phyloP scores from a whole-genome alignment of 2,113 vertebrate species.

The Pituophis catenifer region DNA sequence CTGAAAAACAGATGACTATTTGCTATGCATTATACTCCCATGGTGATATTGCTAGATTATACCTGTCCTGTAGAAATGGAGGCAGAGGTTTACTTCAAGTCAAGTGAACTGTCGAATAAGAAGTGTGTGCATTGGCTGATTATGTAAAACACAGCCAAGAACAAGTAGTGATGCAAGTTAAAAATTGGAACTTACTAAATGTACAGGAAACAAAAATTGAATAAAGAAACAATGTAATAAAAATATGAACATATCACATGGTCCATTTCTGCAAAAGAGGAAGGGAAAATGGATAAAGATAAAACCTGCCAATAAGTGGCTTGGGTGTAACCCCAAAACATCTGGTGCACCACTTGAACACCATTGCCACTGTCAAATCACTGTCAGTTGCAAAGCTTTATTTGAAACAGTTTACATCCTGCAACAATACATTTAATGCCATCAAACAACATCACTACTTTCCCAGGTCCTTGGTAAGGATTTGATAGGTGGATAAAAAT shows the following conservation, averaged over 20 bases:
- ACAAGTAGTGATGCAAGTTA: background rate
- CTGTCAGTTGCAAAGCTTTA: background rate
- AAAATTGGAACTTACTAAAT: background rate
- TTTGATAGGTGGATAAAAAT: too few relatives aligned
- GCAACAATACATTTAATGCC: background rate
- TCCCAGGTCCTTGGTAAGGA: too few relatives aligned
- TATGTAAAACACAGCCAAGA: too few relatives aligned
- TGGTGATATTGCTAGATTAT: background rate
- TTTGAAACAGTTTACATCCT: background rate
- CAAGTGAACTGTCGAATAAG: too few relatives aligned
- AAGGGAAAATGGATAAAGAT: background rate
- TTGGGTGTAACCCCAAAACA: background rate
- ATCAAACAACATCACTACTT: too few relatives aligned
- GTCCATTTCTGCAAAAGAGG: background rate
- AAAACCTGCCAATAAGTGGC: background rate
- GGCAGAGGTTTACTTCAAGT: too few relatives aligned
- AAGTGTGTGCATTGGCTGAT: too few relatives aligned
- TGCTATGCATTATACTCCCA: background rate
- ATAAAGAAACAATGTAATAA: background rate
- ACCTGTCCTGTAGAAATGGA: background rate
- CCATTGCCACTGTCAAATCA: background rate
- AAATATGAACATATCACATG: background rate
- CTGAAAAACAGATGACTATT: background rate
- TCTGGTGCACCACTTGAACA: background rate
- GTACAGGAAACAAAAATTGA: background rate